Percentiles rank a stretch among this genome's conserved stretches.
Conservation (phyloP, 2,888 invertebrate species). For the Noctua janthe region DNA sequence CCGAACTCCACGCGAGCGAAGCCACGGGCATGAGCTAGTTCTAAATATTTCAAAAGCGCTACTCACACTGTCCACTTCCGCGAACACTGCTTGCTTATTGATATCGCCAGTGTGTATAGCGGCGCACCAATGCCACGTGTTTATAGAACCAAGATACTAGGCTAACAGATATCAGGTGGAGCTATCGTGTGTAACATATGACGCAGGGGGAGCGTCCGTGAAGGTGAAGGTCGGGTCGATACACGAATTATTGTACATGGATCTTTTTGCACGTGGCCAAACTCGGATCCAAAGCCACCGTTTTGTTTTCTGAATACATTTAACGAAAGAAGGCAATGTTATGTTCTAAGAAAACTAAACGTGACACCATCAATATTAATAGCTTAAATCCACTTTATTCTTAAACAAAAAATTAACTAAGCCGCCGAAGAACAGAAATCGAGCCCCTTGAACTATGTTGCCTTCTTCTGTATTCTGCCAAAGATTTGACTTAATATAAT, state of each 20-base stretch:
- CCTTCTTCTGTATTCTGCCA: too few relatives aligned
- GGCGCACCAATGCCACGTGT: conserved; percentile 22
- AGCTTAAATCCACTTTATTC: background rate
- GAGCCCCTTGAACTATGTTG: background rate
- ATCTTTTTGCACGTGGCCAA: background rate
- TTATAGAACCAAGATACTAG: conserved; percentile 25
- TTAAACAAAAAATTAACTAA: too few relatives aligned
- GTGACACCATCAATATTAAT: background rate
- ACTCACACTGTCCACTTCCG: background rate
- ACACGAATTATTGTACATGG: background rate
- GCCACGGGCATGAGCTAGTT: background rate
- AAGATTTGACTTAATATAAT: too few relatives aligned
- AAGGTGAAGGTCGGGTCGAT: conserved; percentile 8
- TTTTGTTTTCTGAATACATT: background rate
- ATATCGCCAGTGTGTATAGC: background rate
- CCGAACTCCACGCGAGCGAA: background rate
- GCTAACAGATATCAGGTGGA: background rate
- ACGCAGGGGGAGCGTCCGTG: background rate
- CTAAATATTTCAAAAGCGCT: background rate
- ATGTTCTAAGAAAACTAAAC: background rate
- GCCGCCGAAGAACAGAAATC: background rate
- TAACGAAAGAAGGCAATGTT: background rate
- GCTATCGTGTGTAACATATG: background rate
- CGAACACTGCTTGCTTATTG: background rate
- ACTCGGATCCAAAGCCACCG: background rate